These are phyloP conservation scores for Phoenicopterus ruber DNA, from an alignment of 2,113 vertebrate species.

Conservation along the genomic window DNA sequence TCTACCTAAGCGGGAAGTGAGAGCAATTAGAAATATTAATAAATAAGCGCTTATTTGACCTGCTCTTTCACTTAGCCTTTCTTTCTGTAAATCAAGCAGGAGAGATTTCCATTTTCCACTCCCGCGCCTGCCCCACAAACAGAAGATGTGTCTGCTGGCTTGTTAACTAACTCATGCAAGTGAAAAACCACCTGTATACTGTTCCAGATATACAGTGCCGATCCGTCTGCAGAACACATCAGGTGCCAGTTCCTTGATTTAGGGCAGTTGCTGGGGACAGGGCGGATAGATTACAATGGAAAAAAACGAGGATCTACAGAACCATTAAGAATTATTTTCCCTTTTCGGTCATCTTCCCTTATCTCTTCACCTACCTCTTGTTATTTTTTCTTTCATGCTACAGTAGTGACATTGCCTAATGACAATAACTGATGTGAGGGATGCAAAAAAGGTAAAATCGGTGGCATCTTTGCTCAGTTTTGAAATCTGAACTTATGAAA, in stretches of 20 bases:
- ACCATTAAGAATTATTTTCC: background rate
- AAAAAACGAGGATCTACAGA: background rate
- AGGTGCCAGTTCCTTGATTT: constrained; percentile 43
- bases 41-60: background rate
- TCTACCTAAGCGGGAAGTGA: background rate
- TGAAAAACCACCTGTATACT: constrained; percentile 46
- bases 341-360: background rate
- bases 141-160: constrained; percentile 8
- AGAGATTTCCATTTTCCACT: background rate
- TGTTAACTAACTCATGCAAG: background rate
- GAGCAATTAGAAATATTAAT: background rate
- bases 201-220: background rate
- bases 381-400: background rate
- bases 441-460: background rate
- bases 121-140: background rate
- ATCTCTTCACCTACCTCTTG: background rate
- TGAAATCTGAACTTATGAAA: background rate
- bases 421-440: background rate
- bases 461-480: background rate
- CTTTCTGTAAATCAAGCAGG: background rate
- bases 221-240: constrained; percentile 58
- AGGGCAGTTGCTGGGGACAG: background rate
- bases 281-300: background rate
- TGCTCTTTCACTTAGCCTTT: background rate
- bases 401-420: background rate